These are phyloP conservation scores for Molorchus minor DNA, from an alignment of 2,888 invertebrate species.

Conservation along the genomic window DNA sequence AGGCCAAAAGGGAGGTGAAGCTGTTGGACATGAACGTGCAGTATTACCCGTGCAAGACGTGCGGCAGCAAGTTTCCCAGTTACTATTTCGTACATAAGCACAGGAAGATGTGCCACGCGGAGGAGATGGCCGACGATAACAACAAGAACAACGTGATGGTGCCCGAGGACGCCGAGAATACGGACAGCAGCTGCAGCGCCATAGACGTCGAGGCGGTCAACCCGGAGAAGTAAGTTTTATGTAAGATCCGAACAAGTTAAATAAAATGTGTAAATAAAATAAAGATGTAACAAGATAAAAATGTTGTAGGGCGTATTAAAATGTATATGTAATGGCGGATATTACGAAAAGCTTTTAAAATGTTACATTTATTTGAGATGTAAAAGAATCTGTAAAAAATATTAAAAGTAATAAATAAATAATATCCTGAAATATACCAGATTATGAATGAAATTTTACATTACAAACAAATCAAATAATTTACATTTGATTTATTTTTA, in stretches of 20 bases:
- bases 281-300: too few relatives aligned
- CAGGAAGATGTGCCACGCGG: constrained; percentile 83
- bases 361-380: too few relatives aligned
- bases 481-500: too few relatives aligned
- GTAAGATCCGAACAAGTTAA: not conserved
- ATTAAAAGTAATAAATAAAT: too few relatives aligned
- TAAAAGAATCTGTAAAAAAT: too few relatives aligned
- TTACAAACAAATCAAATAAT: too few relatives aligned
- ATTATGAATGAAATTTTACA: too few relatives aligned
- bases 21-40: constrained; percentile 82
- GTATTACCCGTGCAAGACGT: constrained; percentile 93
- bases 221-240: constrained; percentile 33
- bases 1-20: constrained; percentile 68
- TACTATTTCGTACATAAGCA: constrained; percentile 95
- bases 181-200: constrained; percentile 50
- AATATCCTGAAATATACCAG: too few relatives aligned
- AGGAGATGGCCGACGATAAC: constrained; percentile 64
- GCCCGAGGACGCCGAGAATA: constrained; percentile 44
- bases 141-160: constrained; percentile 58
- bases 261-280: not conserved
- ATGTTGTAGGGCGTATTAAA: too few relatives aligned
- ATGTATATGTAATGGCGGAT: too few relatives aligned
- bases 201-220: constrained; percentile 55
- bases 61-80: constrained; percentile 91
- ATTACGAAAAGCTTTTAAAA: too few relatives aligned